Conservation (phyloP, 1,140 invertebrate genomes). For the Holotrichia oblita region DNA sequence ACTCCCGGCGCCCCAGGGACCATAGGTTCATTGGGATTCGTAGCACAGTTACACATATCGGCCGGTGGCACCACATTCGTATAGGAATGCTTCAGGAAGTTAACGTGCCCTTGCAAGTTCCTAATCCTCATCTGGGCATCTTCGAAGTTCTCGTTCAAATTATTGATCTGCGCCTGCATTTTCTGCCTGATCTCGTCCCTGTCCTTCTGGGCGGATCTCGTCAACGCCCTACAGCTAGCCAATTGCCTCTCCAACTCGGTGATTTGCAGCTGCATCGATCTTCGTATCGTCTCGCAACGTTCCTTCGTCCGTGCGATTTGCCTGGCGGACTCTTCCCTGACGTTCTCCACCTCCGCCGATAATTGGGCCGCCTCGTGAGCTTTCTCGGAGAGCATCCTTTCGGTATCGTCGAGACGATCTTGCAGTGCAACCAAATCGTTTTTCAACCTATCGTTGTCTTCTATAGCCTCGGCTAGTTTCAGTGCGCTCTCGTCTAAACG, state of each 20-base stretch:
- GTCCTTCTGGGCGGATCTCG: constrained; percentile 71
- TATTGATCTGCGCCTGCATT: constrained; percentile 74
- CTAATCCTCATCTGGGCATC: constrained; percentile 72
- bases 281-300: constrained; percentile 69
- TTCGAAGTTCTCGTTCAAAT: constrained; percentile 73
- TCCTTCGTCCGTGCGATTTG: constrained; percentile 65
- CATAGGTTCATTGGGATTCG: not conserved
- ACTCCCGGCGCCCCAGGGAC: not conserved
- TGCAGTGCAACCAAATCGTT: constrained; percentile 61
- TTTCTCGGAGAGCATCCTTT: constrained; percentile 65
- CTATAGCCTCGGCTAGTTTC: constrained; percentile 61
- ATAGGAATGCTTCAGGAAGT: constrained; percentile 69
- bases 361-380: constrained; percentile 69
- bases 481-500: constrained; percentile 59
- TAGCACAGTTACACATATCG: constrained; percentile 25
- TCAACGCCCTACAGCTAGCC: constrained; percentile 69
- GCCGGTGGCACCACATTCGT: constrained; percentile 54
- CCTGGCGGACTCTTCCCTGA: constrained; percentile 75
- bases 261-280: constrained; percentile 70
- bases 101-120: constrained; percentile 71
- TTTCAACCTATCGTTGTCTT: constrained; percentile 64
- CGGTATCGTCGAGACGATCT: constrained; percentile 65
- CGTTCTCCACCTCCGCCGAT: constrained; percentile 71
- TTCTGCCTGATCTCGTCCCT: constrained; percentile 73
- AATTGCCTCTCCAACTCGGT: constrained; percentile 72